Base-by-base conservation (phyloP, 1,140 invertebrate genomes). In the Potamilus streckersoni region DNA sequence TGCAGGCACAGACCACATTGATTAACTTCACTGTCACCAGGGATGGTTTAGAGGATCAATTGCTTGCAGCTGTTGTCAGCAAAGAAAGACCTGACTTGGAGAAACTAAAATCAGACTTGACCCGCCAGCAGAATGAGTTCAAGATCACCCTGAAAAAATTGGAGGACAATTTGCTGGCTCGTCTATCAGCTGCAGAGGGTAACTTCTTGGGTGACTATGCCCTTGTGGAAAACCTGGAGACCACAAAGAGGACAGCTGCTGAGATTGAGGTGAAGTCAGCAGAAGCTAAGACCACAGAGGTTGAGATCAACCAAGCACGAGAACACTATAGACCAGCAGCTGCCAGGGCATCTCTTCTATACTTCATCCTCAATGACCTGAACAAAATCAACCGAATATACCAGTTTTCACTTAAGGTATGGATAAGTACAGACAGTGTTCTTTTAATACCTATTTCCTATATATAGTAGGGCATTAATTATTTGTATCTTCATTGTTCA, bases 381-480 rank as follows among this genome's bases (percentile, higher is more conserved):
- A 96, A 97, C 90, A 98, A 96, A 59, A 98, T 99, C 66, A 97
- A 98, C 91, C 96, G 96, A 1, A 98, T 98, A 83, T 98, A 98
- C 90, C 96, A 98, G 88, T 98, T 99, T 90, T 98, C 97, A 19
- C 90, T 98, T 83, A 82, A 63, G 23, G 59, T 61, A 55, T 49
- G 5, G 16, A 23, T 20, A n/a, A 69, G 17, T 23, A 2, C 23
- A 23, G 23, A 23, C 23, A 23, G 2, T 23, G 23, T 23, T 23
- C 23, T 23, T 38, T 38, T 38, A 38, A 38, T 38, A 38, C 38
- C 38, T 38, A 38, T 38, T 38, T 38, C 38, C 38, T 38, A 38
- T 8, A 2, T 38, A 38, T 38, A 38, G 38, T 38, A 38, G 38
- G 38, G 8, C 38, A 38, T 38, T 38, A 8, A 38, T 38, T 38